phyloP scores from a whole-genome alignment of 2,797 vertebrate genomes.

The Epinephelus malabaricus region DNA sequence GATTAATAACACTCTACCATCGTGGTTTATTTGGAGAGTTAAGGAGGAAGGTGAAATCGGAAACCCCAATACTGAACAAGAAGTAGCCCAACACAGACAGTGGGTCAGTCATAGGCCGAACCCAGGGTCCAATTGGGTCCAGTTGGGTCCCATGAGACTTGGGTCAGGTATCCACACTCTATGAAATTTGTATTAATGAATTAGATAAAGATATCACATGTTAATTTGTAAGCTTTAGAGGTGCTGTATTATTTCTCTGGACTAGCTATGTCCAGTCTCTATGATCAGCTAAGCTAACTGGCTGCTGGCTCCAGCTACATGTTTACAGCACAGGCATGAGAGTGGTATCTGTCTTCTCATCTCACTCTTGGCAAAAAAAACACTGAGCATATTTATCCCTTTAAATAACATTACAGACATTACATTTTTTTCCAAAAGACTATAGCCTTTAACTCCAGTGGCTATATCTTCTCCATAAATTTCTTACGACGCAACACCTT shows the following conservation, averaged over 20 bases:
- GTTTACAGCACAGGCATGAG: not conserved
- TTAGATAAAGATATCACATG: not conserved
- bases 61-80: no score
- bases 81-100: no score
- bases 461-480: conserved; percentile 9
- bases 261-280: not conserved
- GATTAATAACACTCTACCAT: no score
- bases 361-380: not conserved
- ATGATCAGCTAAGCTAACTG: conserved; percentile 11
- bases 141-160: no score
- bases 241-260: not conserved
- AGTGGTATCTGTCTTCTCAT: not conserved
- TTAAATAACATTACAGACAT: conserved; percentile 3
- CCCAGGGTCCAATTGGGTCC: no score
- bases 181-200: not conserved
- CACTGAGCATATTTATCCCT: not conserved
- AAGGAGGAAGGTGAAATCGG: no score
- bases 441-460: conserved; percentile 6
- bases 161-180: no score
- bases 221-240: not conserved
- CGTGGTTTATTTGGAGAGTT: no score
- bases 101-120: no score
- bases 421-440: conserved; percentile 14
- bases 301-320: not conserved
- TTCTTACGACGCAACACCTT: conserved; percentile 6